A percentile compares a stretch with the other conserved stretches of the same genome.
These are phyloP conservation scores for Rhinella marina DNA, from an alignment of 2,797 vertebrate genomes.

Conservation along the genomic window DNA sequence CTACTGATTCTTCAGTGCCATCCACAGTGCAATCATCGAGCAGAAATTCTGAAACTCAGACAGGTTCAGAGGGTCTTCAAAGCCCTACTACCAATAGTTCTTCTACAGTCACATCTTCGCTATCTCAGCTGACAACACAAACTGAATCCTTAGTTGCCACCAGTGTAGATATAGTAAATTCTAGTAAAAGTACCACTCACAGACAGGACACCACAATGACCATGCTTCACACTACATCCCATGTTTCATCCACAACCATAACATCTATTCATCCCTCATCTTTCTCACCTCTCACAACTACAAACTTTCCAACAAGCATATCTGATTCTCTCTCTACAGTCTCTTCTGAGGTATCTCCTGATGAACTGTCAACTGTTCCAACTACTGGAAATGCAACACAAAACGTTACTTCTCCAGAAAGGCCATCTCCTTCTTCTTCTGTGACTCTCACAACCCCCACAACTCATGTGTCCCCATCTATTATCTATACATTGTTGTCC, in stretches of 20 bases:
- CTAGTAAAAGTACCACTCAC: conserved; percentile 60
- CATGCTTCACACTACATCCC: conserved; percentile 66
- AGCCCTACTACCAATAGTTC: not conserved
- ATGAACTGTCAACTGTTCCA: conserved; percentile 72
- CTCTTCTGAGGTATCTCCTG: conserved; percentile 71
- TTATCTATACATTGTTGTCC: conserved; percentile 69
- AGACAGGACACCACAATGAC: conserved; percentile 56
- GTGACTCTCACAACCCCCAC: conserved; percentile 72
- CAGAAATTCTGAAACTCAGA: conserved; percentile 6
- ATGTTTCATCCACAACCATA: conserved; percentile 67
- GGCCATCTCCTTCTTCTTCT: conserved; percentile 39
- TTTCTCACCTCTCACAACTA: conserved; percentile 58
- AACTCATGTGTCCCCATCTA: conserved; percentile 75
- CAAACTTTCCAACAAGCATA: conserved; percentile 71
- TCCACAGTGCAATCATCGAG: not conserved
- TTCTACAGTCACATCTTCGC: not conserved
- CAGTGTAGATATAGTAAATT: conserved; percentile 60
- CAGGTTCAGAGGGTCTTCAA: not conserved
- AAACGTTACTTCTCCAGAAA: conserved; percentile 60
- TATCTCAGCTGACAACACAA: conserved; percentile 20
- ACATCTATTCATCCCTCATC: conserved; percentile 69
- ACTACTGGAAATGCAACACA: conserved; percentile 72
- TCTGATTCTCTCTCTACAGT: conserved; percentile 85
- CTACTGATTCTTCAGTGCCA: not conserved
- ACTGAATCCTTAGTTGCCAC: conserved; percentile 62